phyloP scores from a whole-genome alignment of 1,140 invertebrate genomes.

The Drosophila setifemur region DNA sequence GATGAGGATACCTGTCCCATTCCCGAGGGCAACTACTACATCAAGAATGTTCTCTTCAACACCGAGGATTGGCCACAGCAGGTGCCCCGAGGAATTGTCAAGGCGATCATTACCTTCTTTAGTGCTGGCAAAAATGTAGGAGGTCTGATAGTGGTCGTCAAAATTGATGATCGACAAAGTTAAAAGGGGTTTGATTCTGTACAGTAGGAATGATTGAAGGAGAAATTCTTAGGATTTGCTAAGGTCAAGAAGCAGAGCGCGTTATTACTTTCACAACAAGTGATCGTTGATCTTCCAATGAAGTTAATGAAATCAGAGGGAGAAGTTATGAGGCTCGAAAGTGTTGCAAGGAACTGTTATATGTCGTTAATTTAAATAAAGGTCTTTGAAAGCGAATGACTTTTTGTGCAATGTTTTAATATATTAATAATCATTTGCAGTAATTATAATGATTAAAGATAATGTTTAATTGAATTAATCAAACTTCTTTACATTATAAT shows the following conservation, averaged over 20 bases:
- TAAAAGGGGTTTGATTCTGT: conserved; percentile 10
- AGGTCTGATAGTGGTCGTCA: conserved; percentile 54
- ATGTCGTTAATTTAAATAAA: not conserved
- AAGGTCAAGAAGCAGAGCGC: no score
- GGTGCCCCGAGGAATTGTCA: conserved; percentile 69
- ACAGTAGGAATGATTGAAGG: no score
- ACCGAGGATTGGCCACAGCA: conserved; percentile 71
- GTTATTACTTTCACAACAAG: no score
- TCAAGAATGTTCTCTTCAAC: conserved; percentile 63
- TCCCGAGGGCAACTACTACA: conserved; percentile 62
- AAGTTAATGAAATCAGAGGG: no score
- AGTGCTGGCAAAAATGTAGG: conserved; percentile 61
- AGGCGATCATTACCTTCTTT: conserved; percentile 67
- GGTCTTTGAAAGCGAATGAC: conserved; percentile 29
- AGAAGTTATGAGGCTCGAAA: no score
- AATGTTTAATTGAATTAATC: no score
- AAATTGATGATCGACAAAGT: conserved; percentile 60
- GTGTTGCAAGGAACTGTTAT: no score
- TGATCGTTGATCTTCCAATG: no score
- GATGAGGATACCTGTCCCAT: conserved; percentile 67
- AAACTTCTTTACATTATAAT: no score
- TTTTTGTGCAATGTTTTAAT: not conserved
- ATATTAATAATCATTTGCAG: not conserved
- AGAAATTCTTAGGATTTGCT: no score
- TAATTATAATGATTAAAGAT: no score